phyloP scores from a whole-genome alignment of 2,797 vertebrate genomes.

The Petrocephalus schoutedeni region DNA sequence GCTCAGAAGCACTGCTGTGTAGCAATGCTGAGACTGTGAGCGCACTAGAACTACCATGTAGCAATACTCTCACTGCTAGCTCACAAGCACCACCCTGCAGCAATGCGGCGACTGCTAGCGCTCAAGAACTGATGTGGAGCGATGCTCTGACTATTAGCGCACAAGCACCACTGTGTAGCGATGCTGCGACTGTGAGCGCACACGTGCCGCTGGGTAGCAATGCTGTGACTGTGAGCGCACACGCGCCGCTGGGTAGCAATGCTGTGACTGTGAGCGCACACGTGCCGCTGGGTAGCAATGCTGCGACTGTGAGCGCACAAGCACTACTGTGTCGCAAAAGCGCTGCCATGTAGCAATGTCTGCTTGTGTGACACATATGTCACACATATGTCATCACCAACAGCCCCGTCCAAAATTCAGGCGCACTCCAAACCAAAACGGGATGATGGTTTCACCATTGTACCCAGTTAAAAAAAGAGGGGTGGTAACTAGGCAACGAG shows the following conservation, averaged over 20 bases:
- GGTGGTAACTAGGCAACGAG: background rate
- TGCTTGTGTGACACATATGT: background rate
- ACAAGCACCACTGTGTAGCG: too few relatives aligned
- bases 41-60: too few relatives aligned
- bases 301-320: background rate
- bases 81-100: too few relatives aligned
- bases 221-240: background rate
- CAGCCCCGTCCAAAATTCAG: background rate
- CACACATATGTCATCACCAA: background rate
- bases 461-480: background rate
- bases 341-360: background rate
- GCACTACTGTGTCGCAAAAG: background rate
- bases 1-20: background rate
- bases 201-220: background rate
- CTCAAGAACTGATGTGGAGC: too few relatives aligned
- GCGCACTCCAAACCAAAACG: background rate
- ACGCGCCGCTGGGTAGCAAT: background rate
- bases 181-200: background rate
- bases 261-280: background rate
- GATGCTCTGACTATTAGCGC: too few relatives aligned
- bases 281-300: background rate
- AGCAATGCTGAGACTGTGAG: background rate
- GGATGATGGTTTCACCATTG: background rate
- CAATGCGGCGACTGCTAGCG: background rate
- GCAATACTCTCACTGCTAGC: too few relatives aligned